Evolutionary conservation across 30 jellyfish, hydroid and myxozoan genomes (phyloP).

Genomic region (Rhopilema esculentum): DNA sequence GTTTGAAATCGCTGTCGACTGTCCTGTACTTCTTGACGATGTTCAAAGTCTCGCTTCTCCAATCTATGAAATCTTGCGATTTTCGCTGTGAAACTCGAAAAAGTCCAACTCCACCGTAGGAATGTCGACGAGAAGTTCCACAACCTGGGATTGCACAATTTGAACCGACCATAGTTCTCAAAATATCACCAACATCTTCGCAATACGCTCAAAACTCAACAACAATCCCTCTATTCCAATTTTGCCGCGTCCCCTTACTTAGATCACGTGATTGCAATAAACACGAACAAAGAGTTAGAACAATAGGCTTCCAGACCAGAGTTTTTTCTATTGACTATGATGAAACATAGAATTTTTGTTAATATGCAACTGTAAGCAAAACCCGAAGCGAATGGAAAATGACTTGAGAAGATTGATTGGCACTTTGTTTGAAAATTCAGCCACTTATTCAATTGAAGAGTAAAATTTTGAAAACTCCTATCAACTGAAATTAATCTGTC

Average conservation of each 20-base stretch:
- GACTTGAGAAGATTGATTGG: no score
- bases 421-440: no score
- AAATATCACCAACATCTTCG: neutral
- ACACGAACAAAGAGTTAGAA: conserved; percentile 15
- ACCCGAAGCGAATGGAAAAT: no score
- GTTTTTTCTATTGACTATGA: neutral
- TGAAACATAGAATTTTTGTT: no score
- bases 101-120: conserved; percentile 21
- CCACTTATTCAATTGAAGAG: no score
- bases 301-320: neutral
- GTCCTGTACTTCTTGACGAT: conserved; percentile 37
- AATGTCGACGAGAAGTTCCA: conserved; percentile 37
- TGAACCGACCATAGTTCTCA: conserved; percentile 26
- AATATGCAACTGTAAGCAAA: no score
- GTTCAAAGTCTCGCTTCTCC: conserved; percentile 27
- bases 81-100: conserved; percentile 18
- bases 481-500: no score
- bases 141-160: conserved; percentile 35
- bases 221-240: neutral
- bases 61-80: conserved; percentile 27
- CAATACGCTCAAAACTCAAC: conserved; percentile 5
- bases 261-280: conserved; percentile 24
- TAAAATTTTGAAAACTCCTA: no score
- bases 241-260: conserved; percentile 49
- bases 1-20: conserved; percentile 27